These are phyloP conservation scores for Falco peregrinus DNA, from an alignment of 2,797 vertebrate genomes.

Conservation along the genomic window DNA sequence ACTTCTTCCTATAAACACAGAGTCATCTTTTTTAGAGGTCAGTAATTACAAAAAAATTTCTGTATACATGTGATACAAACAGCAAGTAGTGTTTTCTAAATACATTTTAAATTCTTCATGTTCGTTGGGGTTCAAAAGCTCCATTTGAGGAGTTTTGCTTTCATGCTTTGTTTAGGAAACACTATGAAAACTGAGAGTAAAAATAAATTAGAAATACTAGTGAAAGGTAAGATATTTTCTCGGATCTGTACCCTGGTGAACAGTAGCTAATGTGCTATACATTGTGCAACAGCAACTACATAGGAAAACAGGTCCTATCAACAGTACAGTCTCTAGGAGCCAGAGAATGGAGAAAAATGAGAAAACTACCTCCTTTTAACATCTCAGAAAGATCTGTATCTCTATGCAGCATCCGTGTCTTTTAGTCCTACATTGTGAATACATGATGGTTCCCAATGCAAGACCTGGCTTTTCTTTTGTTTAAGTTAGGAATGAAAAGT, in stretches of 20 bases:
- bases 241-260: neutral
- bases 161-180: neutral
- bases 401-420: rapidly evolving
- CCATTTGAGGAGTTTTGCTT: neutral
- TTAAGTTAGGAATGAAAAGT: neutral
- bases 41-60: neutral
- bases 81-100: neutral
- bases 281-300: neutral
- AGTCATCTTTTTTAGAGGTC: neutral
- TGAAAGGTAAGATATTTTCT: neutral
- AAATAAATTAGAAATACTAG: neutral
- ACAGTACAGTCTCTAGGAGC: rapidly evolving
- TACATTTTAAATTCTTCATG: neutral
- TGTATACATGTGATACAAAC: neutral
- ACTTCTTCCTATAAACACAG: neutral
- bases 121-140: neutral
- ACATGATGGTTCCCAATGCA: neutral
- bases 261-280: neutral
- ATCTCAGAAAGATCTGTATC: neutral
- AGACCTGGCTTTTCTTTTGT: neutral
- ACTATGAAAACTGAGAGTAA: neutral
- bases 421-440: rapidly evolving
- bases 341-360: neutral
- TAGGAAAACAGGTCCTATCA: neutral
- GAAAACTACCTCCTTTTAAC: neutral